Evolutionary conservation across 2,888 invertebrate genomes (phyloP).

Genomic region (Pristionchus japonicus): DNA sequence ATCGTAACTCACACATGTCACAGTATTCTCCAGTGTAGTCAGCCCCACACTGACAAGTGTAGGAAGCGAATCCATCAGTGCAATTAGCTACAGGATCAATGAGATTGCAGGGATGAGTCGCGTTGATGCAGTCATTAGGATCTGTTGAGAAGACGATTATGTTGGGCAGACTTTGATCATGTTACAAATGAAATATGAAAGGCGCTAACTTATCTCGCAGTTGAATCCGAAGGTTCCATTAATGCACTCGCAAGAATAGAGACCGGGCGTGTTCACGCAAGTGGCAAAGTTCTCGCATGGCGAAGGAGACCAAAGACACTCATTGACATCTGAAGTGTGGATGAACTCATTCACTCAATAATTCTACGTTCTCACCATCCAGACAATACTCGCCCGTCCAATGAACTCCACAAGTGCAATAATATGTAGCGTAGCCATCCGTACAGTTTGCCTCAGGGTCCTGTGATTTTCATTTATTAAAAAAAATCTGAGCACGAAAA

Average conservation of each 20-base stretch:
- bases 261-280: conserved; percentile 1
- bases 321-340: conserved; percentile 17
- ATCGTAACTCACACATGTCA: background rate
- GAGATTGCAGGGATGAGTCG: background rate
- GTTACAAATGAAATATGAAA: too few species aligned
- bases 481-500: too few species aligned
- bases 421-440: conserved; percentile 2
- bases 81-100: background rate
- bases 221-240: conserved; percentile 1
- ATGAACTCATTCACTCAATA: background rate
- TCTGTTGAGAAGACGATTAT: background rate
- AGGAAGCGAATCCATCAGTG: conserved; percentile 1
- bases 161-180: too few species aligned
- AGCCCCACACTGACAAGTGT: background rate
- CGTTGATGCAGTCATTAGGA: background rate
- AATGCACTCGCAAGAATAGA: conserved; percentile 9
- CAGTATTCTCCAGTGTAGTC: conserved; percentile 13
- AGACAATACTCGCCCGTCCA: conserved; percentile 33
- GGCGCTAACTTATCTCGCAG: conserved; percentile 24
- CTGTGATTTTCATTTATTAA: too few species aligned
- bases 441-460: conserved; percentile 32
- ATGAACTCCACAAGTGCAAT: background rate
- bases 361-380: background rate
- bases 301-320: background rate
- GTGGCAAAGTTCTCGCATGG: conserved; percentile 31